Conservation (phyloP, 2,113 vertebrate species). For the Burhinus bistriatus region DNA sequence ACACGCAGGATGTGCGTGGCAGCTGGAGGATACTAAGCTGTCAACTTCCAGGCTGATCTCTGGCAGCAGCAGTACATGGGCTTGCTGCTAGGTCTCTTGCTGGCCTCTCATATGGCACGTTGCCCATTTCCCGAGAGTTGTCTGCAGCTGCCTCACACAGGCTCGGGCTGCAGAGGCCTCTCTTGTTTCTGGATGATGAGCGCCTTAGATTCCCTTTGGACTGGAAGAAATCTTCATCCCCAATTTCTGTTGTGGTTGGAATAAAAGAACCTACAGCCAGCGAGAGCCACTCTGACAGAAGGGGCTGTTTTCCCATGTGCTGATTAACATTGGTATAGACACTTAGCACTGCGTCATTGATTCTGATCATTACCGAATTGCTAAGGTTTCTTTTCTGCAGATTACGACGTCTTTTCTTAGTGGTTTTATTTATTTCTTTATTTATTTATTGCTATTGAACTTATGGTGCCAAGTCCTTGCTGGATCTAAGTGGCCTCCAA, state of each 20-base stretch:
- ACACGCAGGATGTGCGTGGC: background rate
- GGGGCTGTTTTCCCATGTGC: background rate
- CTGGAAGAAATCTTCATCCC: background rate
- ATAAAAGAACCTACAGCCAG: background rate
- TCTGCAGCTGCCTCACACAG: background rate
- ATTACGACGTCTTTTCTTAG: background rate
- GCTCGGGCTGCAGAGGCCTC: background rate
- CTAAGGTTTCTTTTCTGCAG: background rate
- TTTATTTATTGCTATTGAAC: background rate
- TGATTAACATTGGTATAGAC: background rate
- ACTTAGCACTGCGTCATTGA: background rate
- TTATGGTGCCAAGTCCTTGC: background rate
- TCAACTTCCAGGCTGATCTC: background rate
- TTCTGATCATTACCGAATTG: background rate
- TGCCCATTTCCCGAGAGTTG: rapidly evolving
- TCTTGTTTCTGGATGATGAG: background rate
- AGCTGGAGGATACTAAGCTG: background rate
- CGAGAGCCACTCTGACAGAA: background rate
- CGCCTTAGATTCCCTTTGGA: background rate
- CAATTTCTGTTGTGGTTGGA: background rate
- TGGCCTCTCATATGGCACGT: background rate
- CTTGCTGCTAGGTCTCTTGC: background rate
- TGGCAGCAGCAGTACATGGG: background rate
- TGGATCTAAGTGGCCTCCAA: background rate
- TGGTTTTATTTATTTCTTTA: background rate